Evolutionary conservation across 2,113 vertebrate genomes (phyloP), one percentile per base, ranked within the genome.

Genomic region (Hiodon tergisus): DNA sequence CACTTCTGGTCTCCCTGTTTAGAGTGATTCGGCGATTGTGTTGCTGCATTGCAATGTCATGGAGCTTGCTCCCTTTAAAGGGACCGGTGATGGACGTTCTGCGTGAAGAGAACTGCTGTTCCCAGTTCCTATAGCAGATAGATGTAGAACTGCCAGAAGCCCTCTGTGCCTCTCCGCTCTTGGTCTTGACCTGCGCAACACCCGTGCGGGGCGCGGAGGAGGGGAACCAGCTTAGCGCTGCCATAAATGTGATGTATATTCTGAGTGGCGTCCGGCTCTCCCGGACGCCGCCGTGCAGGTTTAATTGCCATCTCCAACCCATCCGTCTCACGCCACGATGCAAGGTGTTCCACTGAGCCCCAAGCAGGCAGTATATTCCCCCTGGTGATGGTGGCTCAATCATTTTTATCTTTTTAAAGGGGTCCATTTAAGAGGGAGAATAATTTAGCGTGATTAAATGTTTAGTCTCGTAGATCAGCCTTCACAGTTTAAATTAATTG

Each of bases 371-470:
- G 46, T 48, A 50, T 16, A 3, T 74, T 75, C 6, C 13, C 7
- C 53, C 46, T 17, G 7, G 13, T 54, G 59, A 57, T 50, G 63
- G 46, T 65, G 53, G 50, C 77, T 76, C 70, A 76, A 79, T 81
- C 73, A 78, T 74, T 77, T 79, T 81, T 79, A 77, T 80, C 79
- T 79, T 68, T 76, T 79, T 68, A 75, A 69, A 31, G 31, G 31
- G 67, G 75, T 59, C 67, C 79, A 70, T 74, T 81, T 81, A 83
- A 57, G 65, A 72, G 60, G 67, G 68, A 76, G 72, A 77, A 75
- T 78, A 77, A 78, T 77, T 83, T 72, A 71, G 79, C 70, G 65
- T 81, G 79, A 81, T 81, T 81, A 79, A 83, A 77, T 61, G 53
- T 67, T 74, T 59, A 74, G 53, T 31, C 73, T 57, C 54, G 13